These are phyloP conservation scores for Lerista edwardsae DNA, from an alignment of 2,797 vertebrate species.

Conservation along the genomic window DNA sequence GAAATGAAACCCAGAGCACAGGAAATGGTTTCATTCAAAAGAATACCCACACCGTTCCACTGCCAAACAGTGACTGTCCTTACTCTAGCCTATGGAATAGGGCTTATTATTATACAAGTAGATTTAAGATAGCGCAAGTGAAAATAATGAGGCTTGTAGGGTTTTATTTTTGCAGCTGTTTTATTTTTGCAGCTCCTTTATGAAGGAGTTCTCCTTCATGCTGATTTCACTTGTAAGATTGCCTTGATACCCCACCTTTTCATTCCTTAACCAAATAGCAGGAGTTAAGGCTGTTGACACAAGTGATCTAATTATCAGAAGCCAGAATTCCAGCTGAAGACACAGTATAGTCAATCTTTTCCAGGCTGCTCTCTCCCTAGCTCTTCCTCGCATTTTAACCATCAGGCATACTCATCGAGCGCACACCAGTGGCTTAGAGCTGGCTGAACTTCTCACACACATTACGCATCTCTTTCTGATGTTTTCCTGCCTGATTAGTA, in stretches of 20 bases:
- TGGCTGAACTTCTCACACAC: conserved; percentile 37
- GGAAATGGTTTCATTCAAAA: background rate
- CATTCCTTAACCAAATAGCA: conserved; percentile 4
- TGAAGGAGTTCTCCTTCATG: conserved; percentile 14
- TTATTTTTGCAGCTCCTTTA: conserved; percentile 7
- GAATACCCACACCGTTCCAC: background rate
- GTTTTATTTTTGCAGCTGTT: background rate
- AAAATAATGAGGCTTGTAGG: background rate
- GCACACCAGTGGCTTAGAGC: conserved; percentile 35
- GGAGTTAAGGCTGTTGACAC: background rate
- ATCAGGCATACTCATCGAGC: conserved; percentile 19
- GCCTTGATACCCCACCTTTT: background rate
- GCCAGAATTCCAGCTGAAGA: conserved; percentile 15
- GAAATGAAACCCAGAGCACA: background rate
- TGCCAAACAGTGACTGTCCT: background rate
- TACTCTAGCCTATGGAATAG: background rate
- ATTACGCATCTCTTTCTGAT: conserved; percentile 44
- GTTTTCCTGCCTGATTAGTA: conserved; percentile 68
- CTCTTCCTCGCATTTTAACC: conserved; percentile 55
- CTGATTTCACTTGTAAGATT: conserved; percentile 8
- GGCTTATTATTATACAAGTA: background rate
- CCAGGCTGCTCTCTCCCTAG: conserved; percentile 30
- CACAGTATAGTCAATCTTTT: conserved; percentile 41
- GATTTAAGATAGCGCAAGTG: background rate
- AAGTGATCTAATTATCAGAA: background rate